Evolutionary conservation across 1,140 invertebrate species (phyloP), one percentile per base, ranked within the genome.

Genomic region (Cyrtorhinus lividipennis): DNA sequence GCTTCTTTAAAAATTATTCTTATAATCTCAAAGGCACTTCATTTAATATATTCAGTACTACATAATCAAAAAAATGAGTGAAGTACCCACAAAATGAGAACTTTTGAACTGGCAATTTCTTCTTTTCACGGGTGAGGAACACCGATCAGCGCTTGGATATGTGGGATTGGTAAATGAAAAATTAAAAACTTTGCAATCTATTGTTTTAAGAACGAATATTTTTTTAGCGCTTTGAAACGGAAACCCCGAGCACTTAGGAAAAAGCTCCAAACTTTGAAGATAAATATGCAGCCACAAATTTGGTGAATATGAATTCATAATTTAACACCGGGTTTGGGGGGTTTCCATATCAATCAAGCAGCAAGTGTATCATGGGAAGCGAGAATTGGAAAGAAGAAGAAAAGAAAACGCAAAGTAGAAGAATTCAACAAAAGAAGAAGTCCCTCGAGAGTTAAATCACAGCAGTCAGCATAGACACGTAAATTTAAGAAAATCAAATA

Each of bases 1-100:
- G 46, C 60, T 48, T 62, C 30, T 5, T 8, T 53, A 53, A 53
- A n/a, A 53, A 53, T 53, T 13, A 53, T 22, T 53, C 48, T 5
- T 53, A 20, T 61, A 61, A 22, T 45, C 60, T 62, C 30, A 62
- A 46, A 62, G 60, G 60, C 46, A 62, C 46, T 46, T 62, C 60
- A 62, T 59, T n/a, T 59, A 26, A 59, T 59, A 27, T 18, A 53
- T 20, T 53, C 48, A 38, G 48, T 53, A n/a, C n/a, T n/a, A 53
- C 48, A 53, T 53, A 53, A 53, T 53, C 20, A 22, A 59, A 26
- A 30, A n/a, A n/a, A n/a, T n/a, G n/a, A 59, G 58, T 64, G 58
- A 64, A 64, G 65, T 56, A 61, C 62, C 18, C 61, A 46, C 46
- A 48, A 24, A 59, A 38, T 45, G 59, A 22, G 30, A 38, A 38